Evolutionary conservation across 2,113 vertebrate genomes (phyloP).

Genomic region (Boleophthalmus pectinirostris): DNA sequence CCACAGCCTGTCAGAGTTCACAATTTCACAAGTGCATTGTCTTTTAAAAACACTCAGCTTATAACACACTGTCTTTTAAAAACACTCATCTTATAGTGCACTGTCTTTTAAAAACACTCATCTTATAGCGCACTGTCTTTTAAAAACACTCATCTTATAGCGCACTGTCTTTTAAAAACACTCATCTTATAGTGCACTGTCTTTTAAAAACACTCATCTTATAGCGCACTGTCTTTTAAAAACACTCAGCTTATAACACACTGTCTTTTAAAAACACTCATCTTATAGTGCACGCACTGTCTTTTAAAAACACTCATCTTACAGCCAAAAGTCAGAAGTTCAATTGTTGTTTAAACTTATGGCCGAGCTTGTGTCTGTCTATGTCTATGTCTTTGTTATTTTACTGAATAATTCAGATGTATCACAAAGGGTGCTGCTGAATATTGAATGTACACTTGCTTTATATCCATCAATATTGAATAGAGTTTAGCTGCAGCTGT

Average conservation of each 20-base stretch:
- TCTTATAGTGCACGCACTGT: too few relatives aligned
- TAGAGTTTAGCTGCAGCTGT: constrained; percentile 34
- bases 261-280: too few relatives aligned
- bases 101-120: too few relatives aligned
- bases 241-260: not conserved
- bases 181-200: not conserved
- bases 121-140: too few relatives aligned
- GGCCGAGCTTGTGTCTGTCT: not conserved
- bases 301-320: too few relatives aligned
- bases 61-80: not conserved
- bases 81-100: too few relatives aligned
- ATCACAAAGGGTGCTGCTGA: constrained; percentile 24
- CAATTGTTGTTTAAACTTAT: not conserved
- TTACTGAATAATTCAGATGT: constrained; percentile 18
- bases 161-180: too few relatives aligned
- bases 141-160: too few relatives aligned
- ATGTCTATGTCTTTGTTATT: not conserved
- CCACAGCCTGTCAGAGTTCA: not conserved
- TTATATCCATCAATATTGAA: constrained; percentile 53
- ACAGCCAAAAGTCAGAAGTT: too few relatives aligned
- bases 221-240: not conserved
- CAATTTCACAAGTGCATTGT: not conserved
- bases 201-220: too few relatives aligned
- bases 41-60: not conserved
- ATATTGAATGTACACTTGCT: constrained; percentile 34